Base-by-base conservation (phyloP, 2,113 vertebrate genomes). In the Labeo catla region DNA sequence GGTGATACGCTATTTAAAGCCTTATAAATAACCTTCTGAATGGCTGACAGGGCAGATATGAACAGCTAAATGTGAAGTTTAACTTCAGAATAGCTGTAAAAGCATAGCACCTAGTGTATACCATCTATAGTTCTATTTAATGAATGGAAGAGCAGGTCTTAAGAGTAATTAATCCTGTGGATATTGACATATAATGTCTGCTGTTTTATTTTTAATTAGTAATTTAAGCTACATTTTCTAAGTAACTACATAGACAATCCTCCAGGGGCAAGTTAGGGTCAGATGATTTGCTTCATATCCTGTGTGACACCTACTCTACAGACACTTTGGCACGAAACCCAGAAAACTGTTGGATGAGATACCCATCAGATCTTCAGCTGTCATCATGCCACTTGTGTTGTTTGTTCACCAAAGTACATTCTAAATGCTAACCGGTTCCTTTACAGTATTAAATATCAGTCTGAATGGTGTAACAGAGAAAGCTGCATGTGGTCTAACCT, bases 1-100 rank as follows among this genome's bases (percentile, higher is more conserved):
- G 49, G 43, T 59, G 76, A 81, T 23, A 61, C 8, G 47, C 86
- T 90, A 90, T 90, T 90, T 88, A 87, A 88, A 89, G 90, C 23
- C 39, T 65, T 43, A 89, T 83, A 83, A 89, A 90, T 78, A 49
- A 83, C 73, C 72, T 81, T 57, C 68, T 34, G 68, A 76, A 73
- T 39, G 45, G 43, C 12, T 28, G 15, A 65, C 16, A 80, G 74
- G 21, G 81, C 43, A n/a, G 34, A 86, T 73, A 59, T 19, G 7
- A 76, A 84, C 73, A 85, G 45, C 34, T 85, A 65, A 72, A 87
- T 66, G 19, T 83, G 36, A 63, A 39, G 28, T 81, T 81, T 76
- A 65, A 68, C 45, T 61, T 81, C 16, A 66, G 19, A 85, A 85
- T 82, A 87, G 76, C 13, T 83, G 39, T 88, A 39, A 63, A 21